A percentile compares a stretch with the other conserved stretches of the same genome.
These are phyloP conservation scores for Rousettus leschenaultii DNA, from an alignment of 2,113 vertebrate genomes.

Conservation along the genomic window DNA sequence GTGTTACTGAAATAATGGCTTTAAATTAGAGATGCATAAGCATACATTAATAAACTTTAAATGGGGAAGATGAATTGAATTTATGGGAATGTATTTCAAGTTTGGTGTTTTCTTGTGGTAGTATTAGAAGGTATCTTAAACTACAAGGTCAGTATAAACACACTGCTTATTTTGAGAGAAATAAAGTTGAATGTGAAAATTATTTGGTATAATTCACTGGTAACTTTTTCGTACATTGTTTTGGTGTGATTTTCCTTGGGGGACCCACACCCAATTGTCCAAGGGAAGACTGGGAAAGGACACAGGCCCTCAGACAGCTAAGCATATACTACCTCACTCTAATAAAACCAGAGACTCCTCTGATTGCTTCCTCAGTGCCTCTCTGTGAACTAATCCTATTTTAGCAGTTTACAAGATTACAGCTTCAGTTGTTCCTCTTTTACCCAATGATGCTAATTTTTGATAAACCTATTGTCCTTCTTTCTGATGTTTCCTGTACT, in stretches of 20 bases:
- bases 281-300: neutral
- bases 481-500: neutral
- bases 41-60: neutral
- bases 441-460: neutral
- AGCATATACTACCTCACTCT: neutral
- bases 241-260: neutral
- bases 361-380: neutral
- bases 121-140: neutral
- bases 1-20: constrained; percentile 29
- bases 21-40: neutral
- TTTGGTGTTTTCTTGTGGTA: neutral
- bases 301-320: neutral
- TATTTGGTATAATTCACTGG: neutral
- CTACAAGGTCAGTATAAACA: neutral
- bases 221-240: neutral
- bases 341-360: neutral
- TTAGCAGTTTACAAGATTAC: neutral
- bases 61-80: neutral
- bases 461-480: neutral
- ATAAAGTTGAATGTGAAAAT: neutral
- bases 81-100: constrained; percentile 15
- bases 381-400: neutral
- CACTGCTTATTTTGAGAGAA: neutral
- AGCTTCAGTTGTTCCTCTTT: neutral
- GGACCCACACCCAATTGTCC: neutral